A percentile compares a stretch with the other conserved stretches of the same genome.
Conservation (phyloP, 1,140 invertebrate genomes). For the Lepidostoma basale region DNA sequence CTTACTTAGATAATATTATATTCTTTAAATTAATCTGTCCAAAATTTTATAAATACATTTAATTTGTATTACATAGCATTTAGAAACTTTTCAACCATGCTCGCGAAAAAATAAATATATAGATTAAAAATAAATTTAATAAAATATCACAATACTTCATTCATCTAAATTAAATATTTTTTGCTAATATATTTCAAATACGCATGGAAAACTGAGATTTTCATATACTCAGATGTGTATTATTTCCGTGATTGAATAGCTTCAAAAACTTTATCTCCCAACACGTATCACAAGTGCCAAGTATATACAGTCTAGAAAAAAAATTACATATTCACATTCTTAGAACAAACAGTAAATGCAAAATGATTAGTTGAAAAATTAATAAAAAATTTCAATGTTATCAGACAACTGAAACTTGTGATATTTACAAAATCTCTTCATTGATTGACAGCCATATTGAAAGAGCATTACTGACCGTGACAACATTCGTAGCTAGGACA, state of each 20-base stretch:
- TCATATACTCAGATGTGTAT: not conserved
- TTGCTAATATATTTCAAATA: constrained; percentile 13
- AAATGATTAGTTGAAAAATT: constrained; percentile 25
- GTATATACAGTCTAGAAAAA: constrained; percentile 21
- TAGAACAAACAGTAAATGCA: constrained; percentile 19
- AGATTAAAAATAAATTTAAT: constrained; percentile 26
- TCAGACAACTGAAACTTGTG: too few relatives aligned
- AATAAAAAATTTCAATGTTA: constrained; percentile 36
- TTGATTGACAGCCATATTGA: constrained; percentile 41
- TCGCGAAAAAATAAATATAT: constrained; percentile 39
- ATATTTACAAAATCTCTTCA: constrained; percentile 40
- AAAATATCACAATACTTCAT: constrained; percentile 41
- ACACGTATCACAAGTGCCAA: constrained; percentile 42
- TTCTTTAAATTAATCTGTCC: too few relatives aligned
- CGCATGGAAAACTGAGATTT: not conserved
- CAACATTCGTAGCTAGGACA: constrained; percentile 23
- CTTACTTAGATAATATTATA: too few relatives aligned
- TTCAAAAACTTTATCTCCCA: not conserved
- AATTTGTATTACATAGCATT: constrained; percentile 24
- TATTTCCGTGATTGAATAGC: not conserved
- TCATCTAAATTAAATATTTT: constrained; percentile 1
- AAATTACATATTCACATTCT: constrained; percentile 38
- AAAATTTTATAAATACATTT: too few relatives aligned
- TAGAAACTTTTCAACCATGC: constrained; percentile 46
- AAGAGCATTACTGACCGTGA: constrained; percentile 35